Evolutionary conservation across 1,140 invertebrate species (phyloP), one percentile per base, ranked within the genome.

Genomic region (Pinna nobilis): DNA sequence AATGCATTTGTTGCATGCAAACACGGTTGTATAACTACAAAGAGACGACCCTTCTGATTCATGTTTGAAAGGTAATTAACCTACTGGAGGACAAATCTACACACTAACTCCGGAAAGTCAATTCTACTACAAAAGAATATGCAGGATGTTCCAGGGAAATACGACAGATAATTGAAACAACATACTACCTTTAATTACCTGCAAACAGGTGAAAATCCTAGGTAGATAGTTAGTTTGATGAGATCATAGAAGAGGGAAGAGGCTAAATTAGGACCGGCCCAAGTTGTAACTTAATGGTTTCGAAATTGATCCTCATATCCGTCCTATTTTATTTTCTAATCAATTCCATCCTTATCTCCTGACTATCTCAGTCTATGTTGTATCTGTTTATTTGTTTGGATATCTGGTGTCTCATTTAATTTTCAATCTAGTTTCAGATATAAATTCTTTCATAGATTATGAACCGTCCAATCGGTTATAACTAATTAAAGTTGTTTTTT

Each of bases 1-100:
- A 70, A 70, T 70, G 68, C 68, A 70, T 51, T 32, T 61, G 57
- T 70, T 70, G 68, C 68, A 70, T 70, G 68, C 68, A 70, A 70
- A 70, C 68, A 70, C 20, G 44, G 33, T 51, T 49, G 44, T n/a
- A 39, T 30, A 23, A 70, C 41, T 70, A 70, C 68, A 70, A 70
- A 70, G 68, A 47, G 11, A 15, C 32, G 18, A 23, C 32, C 33
- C 15, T 51, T 23, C 59, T 61, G 44, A 63, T 61, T 70, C 49
- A 51, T 60, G 47, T 70, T 61, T 70, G 50, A 61, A 61, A 50
- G 57, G 23, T 49, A 70, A 47, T 70, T 70, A 70, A 70, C 59
- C 59, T n/a, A 50, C 33, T 23, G 37, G 33, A 49, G 18, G 1
- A 13, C 47, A 51, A 47, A 49, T 32, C 20, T 39, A 33, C 32